Evolutionary conservation across 30 jellyfish, hydroid and myxozoan genomes (phyloP).

Genomic region (Morbakka virulenta): DNA sequence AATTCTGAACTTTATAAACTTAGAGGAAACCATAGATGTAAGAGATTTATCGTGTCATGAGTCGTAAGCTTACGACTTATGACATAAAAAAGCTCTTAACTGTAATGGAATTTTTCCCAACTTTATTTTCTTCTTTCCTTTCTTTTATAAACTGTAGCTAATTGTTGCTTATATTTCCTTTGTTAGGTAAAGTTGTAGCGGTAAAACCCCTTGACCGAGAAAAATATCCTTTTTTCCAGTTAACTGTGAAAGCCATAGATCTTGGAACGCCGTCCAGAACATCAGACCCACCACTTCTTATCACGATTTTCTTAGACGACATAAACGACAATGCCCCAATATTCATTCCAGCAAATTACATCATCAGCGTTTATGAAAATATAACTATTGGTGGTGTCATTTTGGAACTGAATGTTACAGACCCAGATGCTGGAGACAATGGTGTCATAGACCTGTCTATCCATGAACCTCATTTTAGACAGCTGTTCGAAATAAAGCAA

Average conservation of each 20-base stretch:
- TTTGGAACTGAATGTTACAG: constrained; percentile 9
- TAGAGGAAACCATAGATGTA: too few species aligned
- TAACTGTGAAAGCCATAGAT: constrained; percentile 32
- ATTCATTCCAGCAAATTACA: constrained; percentile 13
- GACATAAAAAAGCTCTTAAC: too few species aligned
- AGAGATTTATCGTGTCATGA: too few species aligned
- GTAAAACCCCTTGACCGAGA: constrained; percentile 56
- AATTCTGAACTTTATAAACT: too few species aligned
- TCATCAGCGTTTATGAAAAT: constrained; percentile 27
- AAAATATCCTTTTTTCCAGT: constrained; percentile 3
- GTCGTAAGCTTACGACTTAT: too few species aligned
- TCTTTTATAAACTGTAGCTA: too few species aligned
- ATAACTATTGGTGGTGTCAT: constrained; percentile 40
- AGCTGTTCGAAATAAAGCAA: constrained; percentile 16
- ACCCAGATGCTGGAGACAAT: constrained; percentile 59
- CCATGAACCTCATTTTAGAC: constrained; percentile 19
- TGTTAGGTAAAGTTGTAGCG: constrained; percentile 45
- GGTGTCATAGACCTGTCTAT: constrained; percentile 39
- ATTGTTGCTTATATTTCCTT: too few species aligned
- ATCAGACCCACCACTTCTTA: neutral
- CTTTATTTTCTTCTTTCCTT: too few species aligned
- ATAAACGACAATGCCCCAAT: constrained; percentile 56
- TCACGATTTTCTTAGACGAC: constrained; percentile 19
- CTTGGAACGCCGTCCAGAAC: constrained; percentile 44
- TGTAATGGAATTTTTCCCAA: too few species aligned